These are phyloP conservation scores for Temnothorax curvispinosus DNA, from an alignment of 1,140 invertebrate genomes.

Conservation along the genomic window DNA sequence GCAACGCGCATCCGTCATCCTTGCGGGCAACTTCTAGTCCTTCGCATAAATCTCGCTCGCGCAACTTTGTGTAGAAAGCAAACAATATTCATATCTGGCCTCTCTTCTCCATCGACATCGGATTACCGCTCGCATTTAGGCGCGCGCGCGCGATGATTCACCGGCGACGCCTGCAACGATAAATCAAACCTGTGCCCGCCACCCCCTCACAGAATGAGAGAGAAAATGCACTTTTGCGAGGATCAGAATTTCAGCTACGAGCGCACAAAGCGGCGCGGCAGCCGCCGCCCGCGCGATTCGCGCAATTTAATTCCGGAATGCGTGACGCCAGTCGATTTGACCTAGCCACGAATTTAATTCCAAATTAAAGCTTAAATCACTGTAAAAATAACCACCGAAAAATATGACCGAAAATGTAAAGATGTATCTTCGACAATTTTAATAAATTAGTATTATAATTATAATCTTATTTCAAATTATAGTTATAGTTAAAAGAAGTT, in stretches of 20 bases:
- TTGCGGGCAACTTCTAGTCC: neutral
- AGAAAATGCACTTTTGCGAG: slow-evolving; percentile 18
- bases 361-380: neutral
- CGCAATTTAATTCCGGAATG: slow-evolving; percentile 28
- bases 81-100: slow-evolving; percentile 35
- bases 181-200: slow-evolving; percentile 24
- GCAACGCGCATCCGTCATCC: neutral
- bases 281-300: slow-evolving; percentile 13
- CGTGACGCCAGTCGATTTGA: slow-evolving; percentile 26
- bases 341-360: slow-evolving; percentile 14
- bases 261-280: slow-evolving; percentile 12
- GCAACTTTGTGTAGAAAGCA: neutral
- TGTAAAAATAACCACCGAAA: neutral
- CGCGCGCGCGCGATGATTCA: slow-evolving; percentile 42
- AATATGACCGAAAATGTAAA: neutral
- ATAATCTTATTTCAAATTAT: neutral
- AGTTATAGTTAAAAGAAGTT: neutral
- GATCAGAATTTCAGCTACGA: slow-evolving; percentile 37
- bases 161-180: slow-evolving; percentile 15
- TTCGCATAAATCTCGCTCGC: slow-evolving; percentile 46
- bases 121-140: slow-evolving; percentile 21
- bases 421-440: neutral
- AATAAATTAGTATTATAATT: neutral
- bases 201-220: neutral
- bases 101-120: slow-evolving; percentile 42